These are phyloP conservation scores for Epistrophella euchroma DNA, from an alignment of 2,888 invertebrate genomes.

Conservation along the genomic window DNA sequence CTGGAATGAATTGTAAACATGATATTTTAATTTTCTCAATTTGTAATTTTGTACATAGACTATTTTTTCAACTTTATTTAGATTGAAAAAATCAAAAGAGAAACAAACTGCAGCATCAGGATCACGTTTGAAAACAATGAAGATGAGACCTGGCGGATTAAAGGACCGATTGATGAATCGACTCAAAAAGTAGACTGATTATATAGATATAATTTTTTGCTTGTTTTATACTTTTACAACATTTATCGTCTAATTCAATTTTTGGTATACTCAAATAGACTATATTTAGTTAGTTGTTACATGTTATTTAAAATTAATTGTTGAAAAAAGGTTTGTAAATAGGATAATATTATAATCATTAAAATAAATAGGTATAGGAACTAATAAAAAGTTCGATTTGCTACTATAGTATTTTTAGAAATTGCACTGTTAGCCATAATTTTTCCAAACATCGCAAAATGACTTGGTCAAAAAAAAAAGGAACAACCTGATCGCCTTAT, in stretches of 20 bases:
- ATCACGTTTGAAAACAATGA: conserved; percentile 80
- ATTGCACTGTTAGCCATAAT: too few species aligned
- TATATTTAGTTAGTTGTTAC: conserved; percentile 48
- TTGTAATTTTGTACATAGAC: background rate
- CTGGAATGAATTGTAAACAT: conserved; percentile 90
- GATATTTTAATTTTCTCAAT: background rate
- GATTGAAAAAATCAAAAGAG: conserved; percentile 82
- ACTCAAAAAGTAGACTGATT: conserved; percentile 79
- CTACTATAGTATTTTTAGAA: too few species aligned
- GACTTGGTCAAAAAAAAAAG: too few species aligned
- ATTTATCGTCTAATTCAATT: background rate
- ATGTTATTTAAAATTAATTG: conserved; percentile 58
- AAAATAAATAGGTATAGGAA: background rate
- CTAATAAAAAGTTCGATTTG: background rate
- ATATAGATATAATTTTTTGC: conserved; percentile 16
- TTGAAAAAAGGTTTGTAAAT: conserved; percentile 59
- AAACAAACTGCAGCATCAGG: conserved; percentile 79
- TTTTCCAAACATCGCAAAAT: too few species aligned
- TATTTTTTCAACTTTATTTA: conserved; percentile 60
- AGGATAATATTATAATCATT: conserved; percentile 6
- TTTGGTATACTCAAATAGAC: conserved; percentile 14
- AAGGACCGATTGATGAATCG: conserved; percentile 82
- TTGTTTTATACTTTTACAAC: background rate
- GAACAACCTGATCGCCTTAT: too few species aligned
- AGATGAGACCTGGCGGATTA: conserved; percentile 81